A percentile compares a stretch with the other conserved stretches of the same genome.
These are phyloP conservation scores for Plemyria rubiginata DNA, from an alignment of 2,888 invertebrate species.

Conservation along the genomic window DNA sequence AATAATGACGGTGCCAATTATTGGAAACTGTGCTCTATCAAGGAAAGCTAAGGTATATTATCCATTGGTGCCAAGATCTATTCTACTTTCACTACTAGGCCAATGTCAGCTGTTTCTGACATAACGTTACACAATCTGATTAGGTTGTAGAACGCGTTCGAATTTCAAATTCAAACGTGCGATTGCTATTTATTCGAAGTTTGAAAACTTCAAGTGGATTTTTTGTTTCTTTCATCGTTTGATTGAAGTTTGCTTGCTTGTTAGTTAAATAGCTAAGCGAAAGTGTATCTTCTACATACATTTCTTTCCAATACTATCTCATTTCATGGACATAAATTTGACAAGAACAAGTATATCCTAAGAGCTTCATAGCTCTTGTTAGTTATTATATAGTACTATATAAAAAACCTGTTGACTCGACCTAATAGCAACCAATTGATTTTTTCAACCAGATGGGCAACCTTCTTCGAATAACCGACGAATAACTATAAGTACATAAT, in stretches of 20 bases:
- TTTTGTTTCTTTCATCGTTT: neutral
- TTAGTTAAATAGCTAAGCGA: no score
- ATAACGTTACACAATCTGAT: constrained; percentile 58
- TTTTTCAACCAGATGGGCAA: no score
- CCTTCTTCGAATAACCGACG: no score
- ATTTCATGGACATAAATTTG: no score
- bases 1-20: neutral
- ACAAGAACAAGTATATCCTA: no score
- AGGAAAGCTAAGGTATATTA: constrained; percentile 5
- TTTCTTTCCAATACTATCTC: no score
- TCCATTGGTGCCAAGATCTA: constrained; percentile 29
- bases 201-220: neutral
- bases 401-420: no score
- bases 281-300: no score
- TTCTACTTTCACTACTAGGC: constrained; percentile 77
- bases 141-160: constrained; percentile 45
- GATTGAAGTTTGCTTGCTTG: neutral
- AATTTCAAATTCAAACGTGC: constrained; percentile 17
- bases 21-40: constrained; percentile 2
- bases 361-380: no score
- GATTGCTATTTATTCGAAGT: neutral
- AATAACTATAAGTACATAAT: no score
- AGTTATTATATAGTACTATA: no score
- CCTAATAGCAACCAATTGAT: no score
- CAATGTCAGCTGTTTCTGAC: constrained; percentile 77